Evolutionary conservation across 2,888 invertebrate genomes (phyloP), one percentile per base, ranked within the genome.

Genomic region (Sceliomorpha sp.): DNA sequence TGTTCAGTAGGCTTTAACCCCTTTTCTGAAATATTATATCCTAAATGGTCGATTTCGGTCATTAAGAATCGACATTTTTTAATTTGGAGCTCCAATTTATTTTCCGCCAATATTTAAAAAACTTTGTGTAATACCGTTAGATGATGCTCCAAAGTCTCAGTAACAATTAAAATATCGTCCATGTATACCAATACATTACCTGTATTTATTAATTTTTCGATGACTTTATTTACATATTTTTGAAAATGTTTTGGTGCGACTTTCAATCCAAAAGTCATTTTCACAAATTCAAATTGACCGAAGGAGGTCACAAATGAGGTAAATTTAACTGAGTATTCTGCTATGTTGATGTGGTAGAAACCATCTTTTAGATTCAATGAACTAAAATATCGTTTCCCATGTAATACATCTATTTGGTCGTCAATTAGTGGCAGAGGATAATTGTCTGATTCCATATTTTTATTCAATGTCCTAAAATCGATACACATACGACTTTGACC

Each of bases 41-140:
- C 77, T 39, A 78, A 59, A 51, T 70, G 77, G 5, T 58, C 51
- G 71, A 78, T 72, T 13, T 69, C 36, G 7, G 42, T 53, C 5
- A 29, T 12, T 5, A 77, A 32, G 42, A 78, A 75, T n/a, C n/a
- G n/a, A n/a, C n/a, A n/a, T n/a, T n/a, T n/a, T n/a, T n/a, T n/a
- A n/a, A n/a, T n/a, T n/a, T n/a, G n/a, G n/a, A n/a, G n/a, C 7
- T 24, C 24, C 3, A 24, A 7, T 5, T 24, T 24, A 7, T 24
- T 24, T 24, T 24, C 24, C 3, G 7, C 24, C 3, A 24, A 7
- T 24, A 7, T 24, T 24, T 24, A 5, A 24, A 24, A 24, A 24
- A 24, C 4, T 24, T 24, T 24, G 7, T 24, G 24, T 24, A 24
- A 24, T 5, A 24, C 24, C 7, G 4, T 7, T 5, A 24, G 4